Conservation (phyloP, 2,797 vertebrate genomes). For the Rhinatrema bivittatum region DNA sequence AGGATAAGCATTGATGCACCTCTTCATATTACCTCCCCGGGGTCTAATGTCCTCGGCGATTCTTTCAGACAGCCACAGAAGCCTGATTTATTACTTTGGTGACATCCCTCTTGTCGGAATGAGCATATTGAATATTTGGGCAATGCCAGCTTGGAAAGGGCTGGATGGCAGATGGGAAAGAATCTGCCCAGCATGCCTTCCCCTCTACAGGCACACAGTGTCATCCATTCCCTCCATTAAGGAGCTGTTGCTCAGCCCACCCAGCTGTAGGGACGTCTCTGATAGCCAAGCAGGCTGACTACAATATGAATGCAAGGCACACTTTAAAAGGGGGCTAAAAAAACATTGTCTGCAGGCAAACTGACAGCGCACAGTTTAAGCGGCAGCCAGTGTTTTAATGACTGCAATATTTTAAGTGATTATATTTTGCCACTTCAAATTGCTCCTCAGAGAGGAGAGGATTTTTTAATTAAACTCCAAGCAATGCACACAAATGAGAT, state of each 20-base stretch:
- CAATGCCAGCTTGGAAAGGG: constrained; percentile 60
- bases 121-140: constrained; percentile 51
- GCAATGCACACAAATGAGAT: constrained; percentile 60
- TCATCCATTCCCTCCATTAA: constrained; percentile 70
- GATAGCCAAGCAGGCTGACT: constrained; percentile 56
- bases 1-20: constrained; percentile 28
- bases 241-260: constrained; percentile 63
- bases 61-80: constrained; percentile 51
- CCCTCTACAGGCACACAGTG: constrained; percentile 52
- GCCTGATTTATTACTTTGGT: constrained; percentile 57
- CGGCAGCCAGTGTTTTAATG: constrained; percentile 66
- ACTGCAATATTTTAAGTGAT: constrained; percentile 73
- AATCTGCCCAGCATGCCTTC: constrained; percentile 60
- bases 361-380: constrained; percentile 55
- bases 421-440: constrained; percentile 66
- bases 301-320: constrained; percentile 51
- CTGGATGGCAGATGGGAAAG: constrained; percentile 65
- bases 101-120: constrained; percentile 44
- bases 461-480: constrained; percentile 66
- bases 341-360: constrained; percentile 60
- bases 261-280: constrained; percentile 60
- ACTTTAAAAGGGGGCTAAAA: constrained; percentile 54
- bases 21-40: constrained; percentile 40
- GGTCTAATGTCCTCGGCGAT: constrained; percentile 46
- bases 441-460: constrained; percentile 58